Conservation (phyloP, 1,140 invertebrate genomes). For the Pseudobourletiella spinata region DNA sequence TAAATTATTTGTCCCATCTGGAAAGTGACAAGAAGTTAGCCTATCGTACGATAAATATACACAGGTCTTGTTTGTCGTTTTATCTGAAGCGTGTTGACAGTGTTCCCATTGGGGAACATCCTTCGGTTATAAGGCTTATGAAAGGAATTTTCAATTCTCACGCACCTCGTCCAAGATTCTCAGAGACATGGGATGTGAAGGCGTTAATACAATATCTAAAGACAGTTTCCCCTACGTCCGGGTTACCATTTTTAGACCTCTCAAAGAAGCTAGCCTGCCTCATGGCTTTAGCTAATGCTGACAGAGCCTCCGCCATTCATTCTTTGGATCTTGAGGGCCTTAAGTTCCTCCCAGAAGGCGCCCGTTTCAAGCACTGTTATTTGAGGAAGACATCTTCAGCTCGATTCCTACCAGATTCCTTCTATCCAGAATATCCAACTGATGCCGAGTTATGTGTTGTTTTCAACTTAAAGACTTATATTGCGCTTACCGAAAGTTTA, state of each 20-base stretch:
- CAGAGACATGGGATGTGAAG: background rate
- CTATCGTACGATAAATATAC: background rate
- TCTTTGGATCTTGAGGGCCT: background rate
- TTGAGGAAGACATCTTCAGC: background rate
- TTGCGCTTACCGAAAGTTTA: background rate
- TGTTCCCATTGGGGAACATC: background rate
- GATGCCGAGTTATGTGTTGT: background rate
- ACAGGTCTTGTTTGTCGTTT: background rate
- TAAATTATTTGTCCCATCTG: background rate
- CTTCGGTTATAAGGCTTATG: background rate
- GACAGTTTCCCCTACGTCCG: background rate
- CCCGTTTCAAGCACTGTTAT: background rate
- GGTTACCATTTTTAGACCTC: background rate
- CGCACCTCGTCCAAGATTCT: constrained; percentile 1
- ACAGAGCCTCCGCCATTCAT: constrained; percentile 1
- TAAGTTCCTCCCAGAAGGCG: background rate
- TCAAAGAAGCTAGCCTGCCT: background rate
- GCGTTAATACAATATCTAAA: background rate
- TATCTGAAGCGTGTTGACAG: background rate
- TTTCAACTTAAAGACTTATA: background rate
- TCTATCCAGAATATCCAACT: background rate
- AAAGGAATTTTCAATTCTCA: constrained; percentile 12
- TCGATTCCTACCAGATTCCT: background rate
- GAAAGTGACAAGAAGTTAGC: background rate
- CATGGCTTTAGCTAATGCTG: constrained; percentile 6